phyloP scores from a whole-genome alignment of 2,113 vertebrate species.

The Hydrolagus affinis region DNA sequence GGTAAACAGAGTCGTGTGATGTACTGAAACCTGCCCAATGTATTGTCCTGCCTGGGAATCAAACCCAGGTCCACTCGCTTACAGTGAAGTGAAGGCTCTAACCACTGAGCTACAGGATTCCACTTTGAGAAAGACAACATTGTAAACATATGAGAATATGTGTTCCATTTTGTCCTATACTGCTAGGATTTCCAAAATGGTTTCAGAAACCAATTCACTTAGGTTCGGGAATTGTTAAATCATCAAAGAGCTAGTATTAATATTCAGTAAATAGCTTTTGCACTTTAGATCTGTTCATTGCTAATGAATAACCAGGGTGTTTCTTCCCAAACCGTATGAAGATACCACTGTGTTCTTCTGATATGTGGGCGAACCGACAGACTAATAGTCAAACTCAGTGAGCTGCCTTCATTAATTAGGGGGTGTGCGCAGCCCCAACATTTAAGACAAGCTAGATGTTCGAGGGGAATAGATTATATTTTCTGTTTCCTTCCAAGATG shows the following conservation, averaged over 20 bases:
- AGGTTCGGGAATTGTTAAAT: not conserved
- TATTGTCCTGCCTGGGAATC: too few relatives aligned
- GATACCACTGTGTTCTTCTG: not conserved
- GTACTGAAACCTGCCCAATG: too few relatives aligned
- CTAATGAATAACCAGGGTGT: not conserved
- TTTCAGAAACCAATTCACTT: not conserved
- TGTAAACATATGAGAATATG: not conserved
- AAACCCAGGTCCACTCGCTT: too few relatives aligned
- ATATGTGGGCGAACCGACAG: not conserved
- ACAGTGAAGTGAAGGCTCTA: too few relatives aligned
- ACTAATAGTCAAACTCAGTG: not conserved
- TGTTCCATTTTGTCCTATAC: not conserved
- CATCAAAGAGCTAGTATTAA: not conserved
- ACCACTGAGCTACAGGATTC: not conserved
- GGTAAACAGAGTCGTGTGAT: too few relatives aligned
- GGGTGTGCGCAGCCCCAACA: not conserved
- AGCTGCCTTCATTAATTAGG: conserved; percentile 19
- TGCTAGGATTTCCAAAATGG: not conserved
- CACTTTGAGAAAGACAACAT: not conserved
- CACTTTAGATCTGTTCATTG: not conserved
- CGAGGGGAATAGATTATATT: not conserved
- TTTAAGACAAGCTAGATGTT: conserved; percentile 23
- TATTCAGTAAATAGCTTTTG: not conserved
- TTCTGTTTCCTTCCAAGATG: not conserved
- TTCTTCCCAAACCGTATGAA: not conserved